A percentile compares a stretch with the other conserved stretches of the same genome.
These are phyloP conservation scores for Corythornis vintsioides DNA, from an alignment of 2,113 vertebrate genomes.

Conservation along the genomic window DNA sequence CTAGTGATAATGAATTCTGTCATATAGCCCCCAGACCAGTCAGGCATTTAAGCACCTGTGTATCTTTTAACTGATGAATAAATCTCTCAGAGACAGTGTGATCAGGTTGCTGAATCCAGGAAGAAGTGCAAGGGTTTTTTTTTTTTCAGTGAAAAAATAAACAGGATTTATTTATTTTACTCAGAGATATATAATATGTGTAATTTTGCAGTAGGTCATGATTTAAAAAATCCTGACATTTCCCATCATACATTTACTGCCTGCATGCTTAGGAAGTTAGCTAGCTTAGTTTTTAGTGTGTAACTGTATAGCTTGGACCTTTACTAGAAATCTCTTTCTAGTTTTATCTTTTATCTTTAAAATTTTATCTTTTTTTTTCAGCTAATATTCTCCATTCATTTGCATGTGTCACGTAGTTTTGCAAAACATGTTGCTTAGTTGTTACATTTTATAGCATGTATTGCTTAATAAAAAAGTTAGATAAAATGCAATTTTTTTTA, in stretches of 20 bases:
- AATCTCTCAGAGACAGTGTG: not conserved
- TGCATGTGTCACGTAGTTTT: not conserved
- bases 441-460: not conserved
- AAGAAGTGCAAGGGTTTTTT: not conserved
- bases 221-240: not conserved
- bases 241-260: not conserved
- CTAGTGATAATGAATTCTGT: constrained; percentile 15
- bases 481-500: not conserved
- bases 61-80: constrained; percentile 38
- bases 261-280: not conserved
- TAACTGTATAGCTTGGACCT: not conserved
- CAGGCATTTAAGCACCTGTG: constrained; percentile 30
- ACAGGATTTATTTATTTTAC: not conserved
- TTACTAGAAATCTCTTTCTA: not conserved
- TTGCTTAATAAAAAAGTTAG: not conserved
- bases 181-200: not conserved
- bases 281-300: not conserved
- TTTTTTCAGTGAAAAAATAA: constrained; percentile 19
- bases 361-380: not conserved
- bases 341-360: too few species aligned
- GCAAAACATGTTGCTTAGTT: not conserved
- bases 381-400: not conserved
- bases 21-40: constrained; percentile 28
- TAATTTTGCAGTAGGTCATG: not conserved
- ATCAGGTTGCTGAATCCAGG: not conserved